Conservation (phyloP, 2,797 vertebrate species). For the Vultur gryphus region DNA sequence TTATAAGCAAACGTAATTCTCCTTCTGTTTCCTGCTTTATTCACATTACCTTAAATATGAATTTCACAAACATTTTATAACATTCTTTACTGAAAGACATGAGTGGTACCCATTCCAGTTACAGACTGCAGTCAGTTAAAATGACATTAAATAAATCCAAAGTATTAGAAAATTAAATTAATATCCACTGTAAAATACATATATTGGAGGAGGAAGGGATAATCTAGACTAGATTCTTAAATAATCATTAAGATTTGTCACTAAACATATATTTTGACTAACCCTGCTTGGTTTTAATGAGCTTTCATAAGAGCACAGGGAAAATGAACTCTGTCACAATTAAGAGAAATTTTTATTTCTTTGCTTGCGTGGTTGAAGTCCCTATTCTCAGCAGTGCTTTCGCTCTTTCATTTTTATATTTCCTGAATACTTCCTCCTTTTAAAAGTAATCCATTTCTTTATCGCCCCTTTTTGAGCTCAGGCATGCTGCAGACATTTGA, state of each 20-base stretch:
- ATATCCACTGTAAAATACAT: neutral
- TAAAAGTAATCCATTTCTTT: conserved; percentile 75
- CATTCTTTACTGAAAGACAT: neutral
- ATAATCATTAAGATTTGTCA: neutral
- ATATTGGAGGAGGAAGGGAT: neutral
- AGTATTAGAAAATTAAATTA: neutral
- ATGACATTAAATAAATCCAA: neutral
- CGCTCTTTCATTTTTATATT: conserved; percentile 29
- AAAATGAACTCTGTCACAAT: conserved; percentile 45
- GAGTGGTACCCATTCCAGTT: neutral
- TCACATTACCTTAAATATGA: neutral
- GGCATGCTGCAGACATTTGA: conserved; percentile 50
- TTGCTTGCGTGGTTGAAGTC: conserved; percentile 68
- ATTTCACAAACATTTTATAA: neutral
- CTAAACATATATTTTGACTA: conserved; percentile 5
- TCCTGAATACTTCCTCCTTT: conserved; percentile 77
- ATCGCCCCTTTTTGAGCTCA: conserved; percentile 39
- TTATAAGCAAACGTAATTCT: neutral
- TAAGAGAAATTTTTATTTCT: conserved; percentile 67
- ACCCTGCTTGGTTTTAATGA: conserved; percentile 22
- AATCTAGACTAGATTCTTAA: neutral
- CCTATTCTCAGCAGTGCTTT: conserved; percentile 55
- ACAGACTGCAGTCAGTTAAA: neutral
- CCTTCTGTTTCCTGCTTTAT: neutral
- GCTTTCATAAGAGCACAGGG: neutral